phyloP scores from a whole-genome alignment of 2,113 vertebrate species.

The Cinclus mexicanus region DNA sequence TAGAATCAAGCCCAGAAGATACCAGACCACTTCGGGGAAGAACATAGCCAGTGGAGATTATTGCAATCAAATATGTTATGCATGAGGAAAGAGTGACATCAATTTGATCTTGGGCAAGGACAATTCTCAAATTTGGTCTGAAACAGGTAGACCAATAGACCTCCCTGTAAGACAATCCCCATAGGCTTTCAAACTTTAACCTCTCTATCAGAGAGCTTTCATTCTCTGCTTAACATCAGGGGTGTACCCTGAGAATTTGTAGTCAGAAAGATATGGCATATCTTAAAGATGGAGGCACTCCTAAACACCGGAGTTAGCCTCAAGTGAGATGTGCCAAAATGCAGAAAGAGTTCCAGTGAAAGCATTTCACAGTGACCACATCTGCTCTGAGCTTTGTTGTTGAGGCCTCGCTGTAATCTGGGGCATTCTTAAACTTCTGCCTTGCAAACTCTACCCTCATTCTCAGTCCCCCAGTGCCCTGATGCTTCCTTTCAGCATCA shows the following conservation, averaged over 20 bases:
- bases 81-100: neutral
- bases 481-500: neutral
- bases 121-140: neutral
- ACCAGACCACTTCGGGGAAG: neutral
- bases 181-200: neutral
- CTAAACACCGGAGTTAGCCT: neutral
- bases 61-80: neutral
- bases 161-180: neutral
- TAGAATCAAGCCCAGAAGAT: neutral
- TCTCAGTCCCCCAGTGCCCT: neutral
- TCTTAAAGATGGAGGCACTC: neutral
- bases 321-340: neutral
- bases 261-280: neutral
- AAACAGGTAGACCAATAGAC: neutral
- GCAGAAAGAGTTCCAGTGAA: neutral
- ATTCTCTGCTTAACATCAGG: neutral
- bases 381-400: neutral
- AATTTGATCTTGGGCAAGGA: neutral
- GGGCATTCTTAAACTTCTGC: neutral
- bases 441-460: neutral
- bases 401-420: neutral
- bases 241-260: neutral
- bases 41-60: rapidly evolving
- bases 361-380: neutral
- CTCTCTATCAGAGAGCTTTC: neutral